Base-by-base conservation (phyloP, 2,113 vertebrate species). In the Arenaria interpres region DNA sequence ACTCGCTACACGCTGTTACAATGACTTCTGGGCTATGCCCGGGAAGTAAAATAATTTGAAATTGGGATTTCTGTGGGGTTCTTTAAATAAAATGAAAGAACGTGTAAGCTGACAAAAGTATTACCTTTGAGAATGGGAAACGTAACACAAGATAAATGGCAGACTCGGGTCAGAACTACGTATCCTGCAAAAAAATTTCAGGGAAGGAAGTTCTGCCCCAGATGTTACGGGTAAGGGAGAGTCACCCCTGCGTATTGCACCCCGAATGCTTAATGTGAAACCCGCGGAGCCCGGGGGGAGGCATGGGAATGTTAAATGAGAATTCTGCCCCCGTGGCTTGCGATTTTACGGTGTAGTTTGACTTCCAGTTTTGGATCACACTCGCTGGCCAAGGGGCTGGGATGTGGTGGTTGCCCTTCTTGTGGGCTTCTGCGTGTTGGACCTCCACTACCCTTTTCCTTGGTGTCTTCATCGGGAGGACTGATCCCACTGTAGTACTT, bases 371-470 rank as follows among this genome's bases (percentile, higher is more conserved):
- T 84, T 80, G 84, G 66, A 14, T 94, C 85, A 27, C 74, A 11
- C 64, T 69, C 0, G 2, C 32, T 7, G 4, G 17, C 86, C 33
- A 45, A 10, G 15, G 2, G 79, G 14, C 54, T 3, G 13, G 19
- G 48, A 3, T 16, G 84, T 2, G 22, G 2, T 19, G 30, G 4
- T 62, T 50, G 76, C 13, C 60, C 28, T 50, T 69, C 43, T 43
- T 2, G 0, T 9, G 60, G n/a, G 2, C 63, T 57, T 32, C 59
- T 0, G 0, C 10, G 6, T 0, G 0, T 9, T 10, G 5, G n/a
- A 6, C 2, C 1, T 43, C 25, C 22, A 30, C 16, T 46, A 10
- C 32, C 24, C 10, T 23, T 13, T 1, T 2, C 12, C 50, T 23
- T 4, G 22, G 24, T 14, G 9, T 51, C 51, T 71, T 27, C 46